A percentile compares a stretch with the other conserved stretches of the same genome.
phyloP scores from a whole-genome alignment of 1,140 invertebrate species.

The Aphelinus atriplicis region DNA sequence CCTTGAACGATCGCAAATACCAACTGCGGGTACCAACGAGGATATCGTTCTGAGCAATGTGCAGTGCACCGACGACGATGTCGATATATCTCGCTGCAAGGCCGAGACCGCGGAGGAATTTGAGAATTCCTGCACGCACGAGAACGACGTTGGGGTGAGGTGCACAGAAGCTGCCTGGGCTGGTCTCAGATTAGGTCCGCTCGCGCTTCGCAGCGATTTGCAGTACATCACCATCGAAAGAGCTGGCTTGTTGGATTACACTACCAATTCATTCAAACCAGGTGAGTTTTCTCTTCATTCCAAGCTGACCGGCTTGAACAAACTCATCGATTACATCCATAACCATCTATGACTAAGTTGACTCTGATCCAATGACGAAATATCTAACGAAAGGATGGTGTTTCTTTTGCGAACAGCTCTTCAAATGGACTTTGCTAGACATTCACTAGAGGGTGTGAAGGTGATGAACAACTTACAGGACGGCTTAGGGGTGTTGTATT shows the following conservation, averaged over 20 bases:
- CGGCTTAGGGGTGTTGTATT: slow-evolving; percentile 88
- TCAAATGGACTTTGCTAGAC: slow-evolving; percentile 95
- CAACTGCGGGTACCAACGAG: slow-evolving; percentile 79
- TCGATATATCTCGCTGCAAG: slow-evolving; percentile 89
- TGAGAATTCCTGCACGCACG: slow-evolving; percentile 89
- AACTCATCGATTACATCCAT: not conserved
- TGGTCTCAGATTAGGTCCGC: slow-evolving; percentile 87
- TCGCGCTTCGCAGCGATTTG: slow-evolving; percentile 87
- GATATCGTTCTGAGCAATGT: slow-evolving; percentile 87
- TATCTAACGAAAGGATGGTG: not conserved
- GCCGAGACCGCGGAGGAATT: slow-evolving; percentile 81
- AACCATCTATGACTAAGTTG: not conserved
- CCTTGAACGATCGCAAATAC: slow-evolving; percentile 82
- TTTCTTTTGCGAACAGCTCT: slow-evolving; percentile 70
- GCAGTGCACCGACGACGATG: slow-evolving; percentile 89
- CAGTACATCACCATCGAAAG: slow-evolving; percentile 89
- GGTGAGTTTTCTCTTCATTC: slow-evolving; percentile 52
- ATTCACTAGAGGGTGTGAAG: slow-evolving; percentile 86
- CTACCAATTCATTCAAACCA: slow-evolving; percentile 88
- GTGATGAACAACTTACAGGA: slow-evolving; percentile 86
- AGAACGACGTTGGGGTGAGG: slow-evolving; percentile 86
- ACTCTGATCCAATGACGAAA: not conserved
- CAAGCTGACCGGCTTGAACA: too few species aligned
- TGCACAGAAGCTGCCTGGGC: slow-evolving; percentile 94
- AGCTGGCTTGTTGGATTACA: slow-evolving; percentile 94